Conservation (phyloP, 2,888 invertebrate species). For the Drosophila austrosaltans region DNA sequence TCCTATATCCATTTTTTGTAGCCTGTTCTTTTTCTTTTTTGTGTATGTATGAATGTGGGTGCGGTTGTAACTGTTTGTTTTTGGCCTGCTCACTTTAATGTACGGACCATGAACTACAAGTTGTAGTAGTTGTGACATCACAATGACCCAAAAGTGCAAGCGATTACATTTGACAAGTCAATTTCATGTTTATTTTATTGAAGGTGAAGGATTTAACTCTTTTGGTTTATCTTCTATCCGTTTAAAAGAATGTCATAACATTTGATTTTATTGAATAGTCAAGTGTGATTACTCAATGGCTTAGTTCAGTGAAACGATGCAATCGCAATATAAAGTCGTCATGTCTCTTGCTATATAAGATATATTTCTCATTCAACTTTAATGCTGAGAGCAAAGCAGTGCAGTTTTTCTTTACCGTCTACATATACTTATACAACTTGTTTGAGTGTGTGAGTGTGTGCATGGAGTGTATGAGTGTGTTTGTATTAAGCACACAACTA, state of each 20-base stretch:
- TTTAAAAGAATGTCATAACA: constrained; percentile 20
- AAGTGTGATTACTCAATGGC: constrained; percentile 12
- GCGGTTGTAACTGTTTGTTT: constrained; percentile 2
- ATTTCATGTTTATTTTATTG: constrained; percentile 36
- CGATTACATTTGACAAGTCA: constrained; percentile 53
- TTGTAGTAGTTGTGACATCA: constrained; percentile 55
- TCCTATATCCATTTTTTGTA: constrained; percentile 22
- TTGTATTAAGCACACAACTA: constrained; percentile 47
- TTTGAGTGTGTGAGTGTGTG: constrained; percentile 17
- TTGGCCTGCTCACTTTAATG: constrained; percentile 14
- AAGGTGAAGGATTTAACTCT: constrained; percentile 29
- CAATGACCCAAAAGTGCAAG: constrained; percentile 61
- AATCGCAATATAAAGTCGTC: constrained; percentile 4
- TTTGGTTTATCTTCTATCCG: constrained; percentile 41
- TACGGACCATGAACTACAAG: constrained; percentile 28
- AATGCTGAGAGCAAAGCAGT: constrained; percentile 20
- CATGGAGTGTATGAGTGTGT: constrained; percentile 46
- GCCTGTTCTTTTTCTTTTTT: constrained; percentile 24
- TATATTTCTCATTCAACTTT: constrained; percentile 18
- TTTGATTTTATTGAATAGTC: constrained; percentile 16
- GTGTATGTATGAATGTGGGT: constrained; percentile 1
- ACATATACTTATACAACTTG: neutral
- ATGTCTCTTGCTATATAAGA: constrained; percentile 9
- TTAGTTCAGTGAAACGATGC: constrained; percentile 10
- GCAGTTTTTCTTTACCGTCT: constrained; percentile 30